phyloP scores from a whole-genome alignment of 2,113 vertebrate genomes.

The Fregata magnificens region DNA sequence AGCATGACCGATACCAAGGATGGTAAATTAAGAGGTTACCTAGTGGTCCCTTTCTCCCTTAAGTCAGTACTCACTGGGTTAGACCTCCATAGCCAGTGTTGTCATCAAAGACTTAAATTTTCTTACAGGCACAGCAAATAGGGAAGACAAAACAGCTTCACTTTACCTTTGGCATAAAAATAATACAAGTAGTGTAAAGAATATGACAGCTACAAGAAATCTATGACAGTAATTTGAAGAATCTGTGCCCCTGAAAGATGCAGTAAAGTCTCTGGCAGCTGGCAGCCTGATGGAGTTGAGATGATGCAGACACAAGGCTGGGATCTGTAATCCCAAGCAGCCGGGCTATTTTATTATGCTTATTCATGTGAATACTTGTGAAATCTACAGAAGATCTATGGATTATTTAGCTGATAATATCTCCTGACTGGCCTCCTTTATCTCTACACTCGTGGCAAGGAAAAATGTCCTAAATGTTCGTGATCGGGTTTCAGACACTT shows the following conservation, averaged over 20 bases:
- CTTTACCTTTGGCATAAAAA: conserved; percentile 15
- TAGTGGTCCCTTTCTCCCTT: neutral
- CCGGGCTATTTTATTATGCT: conserved; percentile 26
- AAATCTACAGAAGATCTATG: conserved; percentile 39
- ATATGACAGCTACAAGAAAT: neutral
- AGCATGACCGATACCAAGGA: neutral
- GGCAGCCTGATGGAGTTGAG: neutral
- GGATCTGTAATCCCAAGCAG: conserved; percentile 57
- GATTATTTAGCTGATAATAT: conserved; percentile 27
- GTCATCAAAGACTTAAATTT: neutral
- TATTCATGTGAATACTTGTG: conserved; percentile 11
- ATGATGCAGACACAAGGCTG: conserved; percentile 53
- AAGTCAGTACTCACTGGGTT: neutral
- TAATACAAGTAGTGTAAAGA: neutral
- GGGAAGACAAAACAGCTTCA: neutral
- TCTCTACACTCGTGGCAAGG: neutral
- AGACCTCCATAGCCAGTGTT: neutral
- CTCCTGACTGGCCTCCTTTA: neutral
- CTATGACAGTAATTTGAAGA: conserved; percentile 42
- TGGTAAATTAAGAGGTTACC: neutral
- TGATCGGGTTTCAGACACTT: neutral
- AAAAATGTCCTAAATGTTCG: neutral
- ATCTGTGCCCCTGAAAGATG: conserved; percentile 9
- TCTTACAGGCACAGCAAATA: neutral
- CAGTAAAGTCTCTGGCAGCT: conserved; percentile 43